Conservation (phyloP, 2,797 vertebrate species). For the Rhabdomys pumilio region DNA sequence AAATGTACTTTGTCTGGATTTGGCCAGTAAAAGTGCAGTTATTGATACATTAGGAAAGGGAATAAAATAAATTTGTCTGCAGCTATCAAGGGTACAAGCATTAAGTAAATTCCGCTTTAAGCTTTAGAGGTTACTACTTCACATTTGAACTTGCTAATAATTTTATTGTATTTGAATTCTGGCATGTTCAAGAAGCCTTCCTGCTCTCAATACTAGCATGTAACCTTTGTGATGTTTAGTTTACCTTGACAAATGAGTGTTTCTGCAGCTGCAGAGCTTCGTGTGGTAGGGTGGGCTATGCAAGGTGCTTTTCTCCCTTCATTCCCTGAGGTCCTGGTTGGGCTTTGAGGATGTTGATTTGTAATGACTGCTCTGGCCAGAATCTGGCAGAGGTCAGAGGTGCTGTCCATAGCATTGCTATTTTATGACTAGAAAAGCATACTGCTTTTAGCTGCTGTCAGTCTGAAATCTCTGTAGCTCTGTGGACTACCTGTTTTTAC, state of each 20-base stretch:
- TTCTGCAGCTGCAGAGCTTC: neutral
- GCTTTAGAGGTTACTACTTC: constrained; percentile 53
- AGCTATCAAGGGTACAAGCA: constrained; percentile 36
- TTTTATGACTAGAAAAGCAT: constrained; percentile 5
- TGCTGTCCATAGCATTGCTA: neutral
- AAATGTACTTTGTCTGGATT: constrained; percentile 58
- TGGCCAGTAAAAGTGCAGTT: constrained; percentile 29
- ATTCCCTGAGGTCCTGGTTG: constrained; percentile 13
- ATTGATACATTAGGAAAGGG: constrained; percentile 47
- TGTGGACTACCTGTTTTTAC: constrained; percentile 26
- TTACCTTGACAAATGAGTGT: neutral
- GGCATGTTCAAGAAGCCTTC: neutral
- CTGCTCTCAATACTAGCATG: neutral
- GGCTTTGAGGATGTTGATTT: constrained; percentile 31
- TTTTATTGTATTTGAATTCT: constrained; percentile 55
- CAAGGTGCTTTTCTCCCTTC: neutral
- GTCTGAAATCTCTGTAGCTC: neutral
- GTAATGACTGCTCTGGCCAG: neutral
- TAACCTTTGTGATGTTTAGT: constrained; percentile 19
- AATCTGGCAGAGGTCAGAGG: neutral
- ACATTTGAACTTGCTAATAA: constrained; percentile 36
- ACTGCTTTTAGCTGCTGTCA: constrained; percentile 36
- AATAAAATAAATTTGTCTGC: constrained; percentile 58
- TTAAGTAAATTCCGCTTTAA: constrained; percentile 61
- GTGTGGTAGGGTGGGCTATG: neutral